Evolutionary conservation across 37 sponge, comb jelly and placozoan species (phyloP), one percentile per base, ranked within the genome.

Genomic region (Corticium candelabrum): DNA sequence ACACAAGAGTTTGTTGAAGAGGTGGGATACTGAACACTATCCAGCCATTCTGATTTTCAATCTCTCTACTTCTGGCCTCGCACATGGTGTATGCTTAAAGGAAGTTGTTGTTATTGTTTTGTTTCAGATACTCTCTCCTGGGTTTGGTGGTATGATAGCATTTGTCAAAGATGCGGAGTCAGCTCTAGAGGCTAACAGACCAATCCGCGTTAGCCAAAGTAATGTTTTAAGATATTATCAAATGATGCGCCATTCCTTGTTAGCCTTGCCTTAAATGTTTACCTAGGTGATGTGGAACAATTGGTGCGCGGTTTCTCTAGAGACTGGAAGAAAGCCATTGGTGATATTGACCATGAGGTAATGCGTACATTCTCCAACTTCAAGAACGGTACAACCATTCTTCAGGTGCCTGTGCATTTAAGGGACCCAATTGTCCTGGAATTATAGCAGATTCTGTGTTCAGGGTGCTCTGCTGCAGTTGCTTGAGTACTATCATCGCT

Each of bases 401-500:
- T 98, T 3, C 96, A 95, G 83, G 96, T 89, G 62, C 21, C 62
- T 50, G 21, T 11, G 21, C 62, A 11, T 50, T 50, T 50, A 21
- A 11, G 62, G 62, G 62, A 27, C 15, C 62, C 62, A 50, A 50
- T 27, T 50, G 62, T 27, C 15, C 11, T 72, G 15, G 38, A 72
- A 37, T 27, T 72, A 72, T 11, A 37, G 15, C 36, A 15, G 74
- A n/a, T 35, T 72, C 32, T 50, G 11, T 21, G 34, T 7, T 0
- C 67, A 95, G 90, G 83, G 85, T 7, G 90, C 87, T 37, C 85
- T 98, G 41, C 82, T 87, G 15, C 92, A 98, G 87, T 79, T 98
- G 85, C 87, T 98, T 15, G 95, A 98, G 80, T 98, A 89, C 80
- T 98, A 98, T 77, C 93, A 94, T 74, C 81, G 99, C 0, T 98